phyloP scores from a whole-genome alignment of 2,797 vertebrate species.

The Rhynchotus rufescens region DNA sequence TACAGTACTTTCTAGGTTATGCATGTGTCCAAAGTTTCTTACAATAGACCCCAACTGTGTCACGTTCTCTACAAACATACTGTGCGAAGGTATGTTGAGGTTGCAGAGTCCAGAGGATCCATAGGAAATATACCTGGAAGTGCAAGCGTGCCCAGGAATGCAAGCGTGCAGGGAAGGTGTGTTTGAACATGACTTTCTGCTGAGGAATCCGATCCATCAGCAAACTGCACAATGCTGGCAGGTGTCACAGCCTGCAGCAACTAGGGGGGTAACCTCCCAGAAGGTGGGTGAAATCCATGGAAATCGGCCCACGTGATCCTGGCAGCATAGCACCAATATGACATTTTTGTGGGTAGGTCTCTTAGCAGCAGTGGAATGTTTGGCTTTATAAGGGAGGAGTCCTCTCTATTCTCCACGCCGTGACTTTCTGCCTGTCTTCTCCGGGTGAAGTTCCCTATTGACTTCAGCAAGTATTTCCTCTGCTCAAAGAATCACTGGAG shows the following conservation, averaged over 20 bases:
- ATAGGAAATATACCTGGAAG: not conserved
- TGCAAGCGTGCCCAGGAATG: not conserved
- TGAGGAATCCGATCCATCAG: not conserved
- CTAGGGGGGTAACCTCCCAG: not conserved
- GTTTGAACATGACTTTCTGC: not conserved
- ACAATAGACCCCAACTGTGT: too few relatives aligned
- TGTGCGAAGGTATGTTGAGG: too few relatives aligned
- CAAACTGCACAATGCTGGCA: not conserved
- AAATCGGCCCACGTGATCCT: fast-evolving
- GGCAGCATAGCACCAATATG: too few relatives aligned
- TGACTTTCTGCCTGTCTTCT: not conserved
- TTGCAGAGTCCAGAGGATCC: not conserved
- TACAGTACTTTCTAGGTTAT: not conserved
- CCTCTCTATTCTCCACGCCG: not conserved
- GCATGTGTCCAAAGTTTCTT: not conserved
- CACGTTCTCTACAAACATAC: fast-evolving
- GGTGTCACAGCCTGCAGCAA: not conserved
- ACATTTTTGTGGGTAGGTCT: not conserved
- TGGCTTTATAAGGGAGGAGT: not conserved
- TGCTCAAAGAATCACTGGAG: not conserved
- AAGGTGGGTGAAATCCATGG: not conserved
- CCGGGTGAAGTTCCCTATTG: not conserved
- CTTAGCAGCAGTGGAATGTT: not conserved
- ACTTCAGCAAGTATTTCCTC: not conserved
- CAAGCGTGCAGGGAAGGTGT: too few relatives aligned